Conservation (phyloP, 2,113 vertebrate genomes). For the Prietella phreatophila region DNA sequence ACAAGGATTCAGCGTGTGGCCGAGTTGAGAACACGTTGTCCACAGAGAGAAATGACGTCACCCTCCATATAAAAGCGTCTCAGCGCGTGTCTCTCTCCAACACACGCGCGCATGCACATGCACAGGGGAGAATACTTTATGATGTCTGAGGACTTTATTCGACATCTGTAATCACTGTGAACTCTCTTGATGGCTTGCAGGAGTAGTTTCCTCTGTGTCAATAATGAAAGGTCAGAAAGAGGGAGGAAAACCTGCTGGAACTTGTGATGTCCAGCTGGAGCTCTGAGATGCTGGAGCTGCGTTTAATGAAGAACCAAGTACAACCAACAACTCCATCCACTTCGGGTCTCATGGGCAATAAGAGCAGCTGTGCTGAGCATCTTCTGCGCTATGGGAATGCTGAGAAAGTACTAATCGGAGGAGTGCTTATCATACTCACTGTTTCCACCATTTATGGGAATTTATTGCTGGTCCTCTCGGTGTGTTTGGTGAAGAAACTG, state of each 20-base stretch:
- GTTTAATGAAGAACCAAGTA: background rate
- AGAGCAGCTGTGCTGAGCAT: background rate
- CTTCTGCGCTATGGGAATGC: background rate
- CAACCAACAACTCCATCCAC: background rate
- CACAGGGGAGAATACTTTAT: background rate
- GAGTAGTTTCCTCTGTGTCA: background rate
- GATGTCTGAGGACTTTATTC: background rate
- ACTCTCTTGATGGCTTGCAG: background rate
- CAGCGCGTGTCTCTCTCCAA: background rate
- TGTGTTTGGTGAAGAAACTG: slow-evolving; percentile 95
- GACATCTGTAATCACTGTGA: background rate
- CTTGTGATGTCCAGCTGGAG: background rate
- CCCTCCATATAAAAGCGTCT: background rate
- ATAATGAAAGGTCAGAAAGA: background rate
- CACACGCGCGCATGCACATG: background rate
- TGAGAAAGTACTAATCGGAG: slow-evolving; percentile 80
- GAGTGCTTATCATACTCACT: slow-evolving; percentile 85
- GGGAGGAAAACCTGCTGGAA: background rate
- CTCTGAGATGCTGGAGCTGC: slow-evolving; percentile 3
- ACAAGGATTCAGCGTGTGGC: background rate
- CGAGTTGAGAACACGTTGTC: background rate
- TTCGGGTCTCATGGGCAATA: background rate
- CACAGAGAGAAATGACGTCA: background rate
- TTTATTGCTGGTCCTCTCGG: slow-evolving; percentile 90
- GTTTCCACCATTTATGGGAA: slow-evolving; percentile 90